Evolutionary conservation across 2,888 invertebrate species (phyloP).

Genomic region (Papilio protenor): DNA sequence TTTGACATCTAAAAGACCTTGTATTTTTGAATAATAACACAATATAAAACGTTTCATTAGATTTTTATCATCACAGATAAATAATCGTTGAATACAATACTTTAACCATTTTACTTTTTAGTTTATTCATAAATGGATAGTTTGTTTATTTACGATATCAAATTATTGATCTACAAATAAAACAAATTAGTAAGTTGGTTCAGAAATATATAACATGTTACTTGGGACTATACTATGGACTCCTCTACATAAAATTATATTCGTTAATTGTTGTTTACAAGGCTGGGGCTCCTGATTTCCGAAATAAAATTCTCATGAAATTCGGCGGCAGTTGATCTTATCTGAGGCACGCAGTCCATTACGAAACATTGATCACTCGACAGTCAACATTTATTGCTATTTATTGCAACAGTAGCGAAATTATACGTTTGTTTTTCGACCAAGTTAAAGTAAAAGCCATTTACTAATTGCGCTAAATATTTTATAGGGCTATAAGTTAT

Average conservation of each 20-base stretch:
- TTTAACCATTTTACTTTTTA: slow-evolving; percentile 52
- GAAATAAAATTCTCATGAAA: slow-evolving; percentile 76
- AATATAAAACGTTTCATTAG: background rate
- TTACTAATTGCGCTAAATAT: background rate
- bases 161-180: background rate
- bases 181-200: background rate
- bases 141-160: background rate
- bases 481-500: background rate
- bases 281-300: slow-evolving; percentile 67
- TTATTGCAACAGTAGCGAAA: slow-evolving; percentile 58
- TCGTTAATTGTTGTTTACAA: slow-evolving; percentile 26
- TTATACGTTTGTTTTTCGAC: slow-evolving; percentile 68
- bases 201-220: background rate
- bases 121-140: background rate
- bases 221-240: background rate
- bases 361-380: slow-evolving; percentile 72
- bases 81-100: slow-evolving; percentile 53
- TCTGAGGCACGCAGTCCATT: slow-evolving; percentile 79
- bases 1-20: slow-evolving; percentile 73
- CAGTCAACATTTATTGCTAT: slow-evolving; percentile 66
- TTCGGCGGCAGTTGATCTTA: slow-evolving; percentile 75
- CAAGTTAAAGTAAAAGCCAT: slow-evolving; percentile 8
- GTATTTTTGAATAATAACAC: slow-evolving; percentile 48
- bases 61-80: slow-evolving; percentile 11
- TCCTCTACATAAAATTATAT: background rate